Evolutionary conservation across 2,888 invertebrate species (phyloP).

Genomic region (Troides helena): DNA sequence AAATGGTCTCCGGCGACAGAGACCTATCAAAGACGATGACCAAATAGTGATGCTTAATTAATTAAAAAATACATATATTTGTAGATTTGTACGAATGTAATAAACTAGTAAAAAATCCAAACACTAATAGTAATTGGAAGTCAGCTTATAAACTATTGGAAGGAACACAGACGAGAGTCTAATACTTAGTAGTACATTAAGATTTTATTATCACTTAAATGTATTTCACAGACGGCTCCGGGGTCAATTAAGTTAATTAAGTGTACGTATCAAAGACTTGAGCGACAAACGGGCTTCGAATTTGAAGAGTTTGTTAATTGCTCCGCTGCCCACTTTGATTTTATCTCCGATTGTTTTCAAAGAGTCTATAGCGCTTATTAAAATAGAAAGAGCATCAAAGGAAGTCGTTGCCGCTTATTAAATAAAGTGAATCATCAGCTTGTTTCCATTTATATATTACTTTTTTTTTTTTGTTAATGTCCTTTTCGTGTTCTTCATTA

Average conservation of each 20-base stretch:
- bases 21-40: too few species aligned
- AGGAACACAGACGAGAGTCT: neutral
- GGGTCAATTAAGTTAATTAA: constrained; percentile 22
- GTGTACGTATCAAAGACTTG: constrained; percentile 26
- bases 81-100: too few species aligned
- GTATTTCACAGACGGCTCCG: constrained; percentile 11
- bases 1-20: too few species aligned
- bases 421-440: constrained; percentile 10
- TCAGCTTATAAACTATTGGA: too few species aligned
- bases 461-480: neutral
- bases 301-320: constrained; percentile 18
- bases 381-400: constrained; percentile 15
- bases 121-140: too few species aligned
- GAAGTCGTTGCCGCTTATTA: constrained; percentile 9
- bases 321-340: constrained; percentile 19
- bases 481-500: too few species aligned
- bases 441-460: constrained; percentile 3
- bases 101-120: too few species aligned
- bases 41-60: too few species aligned
- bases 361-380: constrained; percentile 17
- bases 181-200: neutral
- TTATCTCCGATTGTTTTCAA: constrained; percentile 22
- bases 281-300: constrained; percentile 12
- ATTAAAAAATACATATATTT: too few species aligned
- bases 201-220: constrained; percentile 13